Evolutionary conservation across 2,888 invertebrate species (phyloP).

Genomic region (Hyalella azteca): DNA sequence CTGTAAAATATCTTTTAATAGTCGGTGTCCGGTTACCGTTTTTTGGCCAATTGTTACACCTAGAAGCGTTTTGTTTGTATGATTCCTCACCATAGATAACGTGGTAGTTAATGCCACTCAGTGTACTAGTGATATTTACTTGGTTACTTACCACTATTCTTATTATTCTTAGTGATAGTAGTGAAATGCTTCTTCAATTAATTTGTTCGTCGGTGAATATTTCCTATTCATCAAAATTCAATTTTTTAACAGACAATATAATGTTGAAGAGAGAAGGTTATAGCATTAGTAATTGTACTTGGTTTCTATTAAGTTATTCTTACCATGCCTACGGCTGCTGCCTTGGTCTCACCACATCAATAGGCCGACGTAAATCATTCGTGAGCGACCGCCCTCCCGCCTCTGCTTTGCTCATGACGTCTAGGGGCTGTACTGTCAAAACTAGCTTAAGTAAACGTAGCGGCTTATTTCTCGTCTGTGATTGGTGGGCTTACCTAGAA

Average conservation of each 20-base stretch:
- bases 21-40: constrained; percentile 13
- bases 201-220: neutral
- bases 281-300: constrained; percentile 26
- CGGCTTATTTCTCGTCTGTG: too few species aligned
- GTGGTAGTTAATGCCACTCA: constrained; percentile 12
- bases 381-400: neutral
- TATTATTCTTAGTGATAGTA: constrained; percentile 26
- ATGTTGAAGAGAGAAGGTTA: constrained; percentile 18
- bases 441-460: too few species aligned
- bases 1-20: constrained; percentile 22
- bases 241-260: neutral
- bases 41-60: constrained; percentile 17
- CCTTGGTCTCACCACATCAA: constrained; percentile 21
- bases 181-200: constrained; percentile 24
- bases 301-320: constrained; percentile 34
- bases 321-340: constrained; percentile 34
- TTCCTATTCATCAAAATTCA: neutral
- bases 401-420: neutral
- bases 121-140: constrained; percentile 20
- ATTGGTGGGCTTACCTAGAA: too few species aligned
- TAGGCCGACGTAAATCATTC: neutral
- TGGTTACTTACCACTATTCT: neutral
- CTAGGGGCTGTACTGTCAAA: too few species aligned
- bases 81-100: constrained; percentile 17
- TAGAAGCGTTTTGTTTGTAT: constrained; percentile 20